A percentile compares a stretch with the other conserved stretches of the same genome.
Evolutionary conservation across 1,140 invertebrate species (phyloP).

Genomic region (Orussus abietinus): DNA sequence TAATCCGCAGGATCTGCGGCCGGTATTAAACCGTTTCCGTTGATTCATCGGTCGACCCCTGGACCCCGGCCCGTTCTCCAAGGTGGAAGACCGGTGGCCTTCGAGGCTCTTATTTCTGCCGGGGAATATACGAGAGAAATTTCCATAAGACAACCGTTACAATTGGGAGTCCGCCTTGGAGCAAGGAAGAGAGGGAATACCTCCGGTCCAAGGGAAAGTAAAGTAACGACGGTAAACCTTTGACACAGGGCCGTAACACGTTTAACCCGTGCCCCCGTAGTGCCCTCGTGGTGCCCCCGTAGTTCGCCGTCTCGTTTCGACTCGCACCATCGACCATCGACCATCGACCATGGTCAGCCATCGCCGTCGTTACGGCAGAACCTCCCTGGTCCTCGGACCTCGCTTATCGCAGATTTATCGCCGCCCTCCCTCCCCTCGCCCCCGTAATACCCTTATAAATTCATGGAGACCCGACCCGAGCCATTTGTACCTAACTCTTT

Average conservation of each 20-base stretch:
- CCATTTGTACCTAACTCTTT: slow-evolving; percentile 23
- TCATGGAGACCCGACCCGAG: slow-evolving; percentile 27
- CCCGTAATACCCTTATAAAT: slow-evolving; percentile 41
- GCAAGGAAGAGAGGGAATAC: slow-evolving; percentile 16
- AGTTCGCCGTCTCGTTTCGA: slow-evolving; percentile 7
- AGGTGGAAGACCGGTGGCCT: slow-evolving; percentile 16
- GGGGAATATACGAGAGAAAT: slow-evolving; percentile 27
- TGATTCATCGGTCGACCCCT: no score
- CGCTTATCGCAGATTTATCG: slow-evolving; percentile 35
- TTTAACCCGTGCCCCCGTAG: slow-evolving; percentile 28
- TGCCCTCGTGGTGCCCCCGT: slow-evolving; percentile 8
- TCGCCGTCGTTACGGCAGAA: slow-evolving; percentile 16
- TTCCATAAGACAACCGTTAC: slow-evolving; percentile 35
- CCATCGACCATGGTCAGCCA: slow-evolving; percentile 24
- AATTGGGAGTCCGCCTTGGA: no score
- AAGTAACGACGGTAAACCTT: slow-evolving; percentile 35
- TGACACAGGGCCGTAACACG: slow-evolving; percentile 34
- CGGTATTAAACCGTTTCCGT: no score
- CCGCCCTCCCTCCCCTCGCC: slow-evolving; percentile 19
- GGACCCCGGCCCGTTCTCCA: no score
- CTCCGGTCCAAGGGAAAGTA: slow-evolving; percentile 7
- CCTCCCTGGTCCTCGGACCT: slow-evolving; percentile 10
- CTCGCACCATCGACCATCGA: slow-evolving; percentile 21
- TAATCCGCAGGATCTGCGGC: no score
- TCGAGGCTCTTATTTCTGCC: slow-evolving; percentile 5